These are phyloP conservation scores for Rana temporaria DNA, from an alignment of 2,113 vertebrate species.

Conservation along the genomic window DNA sequence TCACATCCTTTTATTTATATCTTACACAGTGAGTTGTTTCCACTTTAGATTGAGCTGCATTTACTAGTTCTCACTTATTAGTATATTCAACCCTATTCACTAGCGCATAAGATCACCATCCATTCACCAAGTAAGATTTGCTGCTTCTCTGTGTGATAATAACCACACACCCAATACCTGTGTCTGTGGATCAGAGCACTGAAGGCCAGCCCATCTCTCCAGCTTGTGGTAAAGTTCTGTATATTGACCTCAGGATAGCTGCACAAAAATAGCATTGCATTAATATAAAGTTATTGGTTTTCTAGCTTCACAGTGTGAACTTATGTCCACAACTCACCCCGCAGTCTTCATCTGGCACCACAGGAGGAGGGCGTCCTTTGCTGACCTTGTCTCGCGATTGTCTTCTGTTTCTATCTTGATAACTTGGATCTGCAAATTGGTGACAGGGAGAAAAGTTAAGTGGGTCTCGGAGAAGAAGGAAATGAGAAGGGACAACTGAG, in stretches of 20 bases:
- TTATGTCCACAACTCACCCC: conserved; percentile 71
- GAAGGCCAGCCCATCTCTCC: conserved; percentile 93
- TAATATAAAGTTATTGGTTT: not conserved
- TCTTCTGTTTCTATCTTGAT: conserved; percentile 95
- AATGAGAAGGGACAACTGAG: no score
- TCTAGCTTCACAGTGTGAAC: not conserved
- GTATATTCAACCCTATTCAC: no score
- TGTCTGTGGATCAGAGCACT: conserved; percentile 95
- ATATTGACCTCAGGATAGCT: conserved; percentile 95
- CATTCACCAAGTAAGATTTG: no score
- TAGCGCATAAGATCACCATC: no score
- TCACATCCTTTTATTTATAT: no score
- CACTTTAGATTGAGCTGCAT: no score
- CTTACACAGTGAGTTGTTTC: no score
- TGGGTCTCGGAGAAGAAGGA: no score
- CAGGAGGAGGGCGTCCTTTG: conserved; percentile 92
- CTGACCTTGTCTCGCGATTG: conserved; percentile 92
- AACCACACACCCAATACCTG: conserved; percentile 72
- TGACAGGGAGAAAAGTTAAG: not conserved
- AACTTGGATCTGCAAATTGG: conserved; percentile 83
- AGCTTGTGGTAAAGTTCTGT: conserved; percentile 96
- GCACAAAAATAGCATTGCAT: conserved; percentile 1
- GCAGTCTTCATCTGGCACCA: conserved; percentile 98
- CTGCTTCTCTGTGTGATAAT: not conserved
- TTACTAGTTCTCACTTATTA: no score